These are phyloP conservation scores for Anas platyrhynchos DNA, from an alignment of 2,113 vertebrate species.

Conservation along the genomic window DNA sequence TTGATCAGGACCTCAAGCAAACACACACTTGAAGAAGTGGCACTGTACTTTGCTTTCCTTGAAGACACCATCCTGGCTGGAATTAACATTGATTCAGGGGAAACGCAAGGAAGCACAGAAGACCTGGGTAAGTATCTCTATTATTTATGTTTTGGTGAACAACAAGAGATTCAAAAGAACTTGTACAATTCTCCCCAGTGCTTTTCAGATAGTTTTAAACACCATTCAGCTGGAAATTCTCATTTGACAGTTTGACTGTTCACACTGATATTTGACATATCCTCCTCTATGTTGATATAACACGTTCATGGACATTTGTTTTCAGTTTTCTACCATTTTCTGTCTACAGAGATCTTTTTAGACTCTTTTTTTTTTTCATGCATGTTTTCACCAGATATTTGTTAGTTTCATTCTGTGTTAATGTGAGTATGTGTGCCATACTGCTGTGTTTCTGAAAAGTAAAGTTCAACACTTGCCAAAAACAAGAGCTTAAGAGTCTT, in stretches of 20 bases:
- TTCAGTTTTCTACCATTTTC: not conserved
- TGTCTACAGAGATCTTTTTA: not conserved
- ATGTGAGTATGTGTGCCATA: not conserved
- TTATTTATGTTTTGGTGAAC: not conserved
- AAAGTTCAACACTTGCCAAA: not conserved
- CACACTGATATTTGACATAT: not conserved
- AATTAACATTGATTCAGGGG: not conserved
- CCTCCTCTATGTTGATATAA: not conserved
- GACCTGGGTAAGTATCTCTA: not conserved
- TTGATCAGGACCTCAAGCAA: not conserved
- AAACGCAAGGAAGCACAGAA: not conserved
- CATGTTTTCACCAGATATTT: not conserved
- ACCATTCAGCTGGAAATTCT: not conserved
- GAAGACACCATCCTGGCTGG: not conserved
- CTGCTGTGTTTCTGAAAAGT: not conserved
- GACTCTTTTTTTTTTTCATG: not conserved
- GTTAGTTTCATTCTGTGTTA: not conserved
- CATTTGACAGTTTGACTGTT: not conserved
- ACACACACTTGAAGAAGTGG: not conserved
- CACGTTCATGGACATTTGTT: not conserved
- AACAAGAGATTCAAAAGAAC: not conserved
- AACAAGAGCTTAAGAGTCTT: not conserved
- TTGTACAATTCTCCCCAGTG: not conserved
- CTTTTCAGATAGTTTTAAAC: not conserved
- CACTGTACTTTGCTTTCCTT: not conserved